Evolutionary conservation across 92 coral and sea anemone genomes (phyloP), one percentile per base, ranked within the genome.

Genomic region (Meandrina meandrites): DNA sequence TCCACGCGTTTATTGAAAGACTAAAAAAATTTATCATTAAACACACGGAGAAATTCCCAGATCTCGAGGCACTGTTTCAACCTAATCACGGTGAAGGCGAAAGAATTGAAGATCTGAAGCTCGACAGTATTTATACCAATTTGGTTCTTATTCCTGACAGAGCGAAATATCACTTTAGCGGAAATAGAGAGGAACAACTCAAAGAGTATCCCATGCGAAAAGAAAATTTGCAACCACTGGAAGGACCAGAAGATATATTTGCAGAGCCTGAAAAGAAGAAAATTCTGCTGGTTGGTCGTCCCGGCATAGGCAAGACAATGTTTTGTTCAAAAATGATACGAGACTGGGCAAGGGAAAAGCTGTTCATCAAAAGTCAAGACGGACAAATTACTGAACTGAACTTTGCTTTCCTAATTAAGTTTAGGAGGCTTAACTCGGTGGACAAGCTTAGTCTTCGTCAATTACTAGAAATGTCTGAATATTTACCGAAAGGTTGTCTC

Each of bases 291-390:
- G 27, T 86, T 17, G 93, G 93, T 57, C 87, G 93, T 32, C 87
- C 93, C 1, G 93, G 93, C 10, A 90, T 81, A 30, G 93, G 93
- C n/a, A 90, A 90, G 56, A 86, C 83, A 31, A 17, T 77, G 47
- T 53, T 81, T 8, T 80, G 84, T 22, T 68, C 67, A 31, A 90
- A 90, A 36, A 15, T 82, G 15, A 64, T 90, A 5, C 84, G 86
- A 9, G 83, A 90, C 74, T 90, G 93, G 93, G 83, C 84, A 22
- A 45, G 16, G n/a, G 69, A 34, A 21, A 67, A 34, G 8, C 3
- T 14, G 8, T 51, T 79, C 3, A 64, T 21, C 56, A 30, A 15
- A 27, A 12, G 50, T 7, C 40, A 48, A 37, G 78, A 86, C 21
- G n/a, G n/a, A n/a, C n/a, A n/a, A n/a, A n/a, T n/a, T n/a, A 15